Evolutionary conservation across 2,888 invertebrate genomes (phyloP), one percentile per base, ranked within the genome.

Genomic region (Phaedon cochleariae): DNA sequence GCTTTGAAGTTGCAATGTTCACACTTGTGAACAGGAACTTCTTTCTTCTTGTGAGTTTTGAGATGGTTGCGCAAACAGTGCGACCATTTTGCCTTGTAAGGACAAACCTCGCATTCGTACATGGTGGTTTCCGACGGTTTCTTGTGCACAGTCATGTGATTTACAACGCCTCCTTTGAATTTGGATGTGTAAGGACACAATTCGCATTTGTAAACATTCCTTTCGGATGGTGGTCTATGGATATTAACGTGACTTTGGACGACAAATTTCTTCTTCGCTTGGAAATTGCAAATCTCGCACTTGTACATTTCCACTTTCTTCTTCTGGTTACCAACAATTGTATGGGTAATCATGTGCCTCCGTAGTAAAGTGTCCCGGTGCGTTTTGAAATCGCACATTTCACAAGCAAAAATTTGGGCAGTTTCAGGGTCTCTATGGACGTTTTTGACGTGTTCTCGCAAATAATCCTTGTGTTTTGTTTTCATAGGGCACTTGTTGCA

Each of bases 51-150:
- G 20, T 54, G 54, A 5, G 31, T 12, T 29, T 31, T 53, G 15
- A 53, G 18, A 20, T 54, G 54, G n/a, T 54, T 54, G 18, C 54
- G 34, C 12, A 54, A 21, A 20, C 54, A 37, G n/a, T 54, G 54
- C 7, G 34, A 7, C 54, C 54, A 37, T 34, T 54, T 54, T n/a
- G 54, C 3, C 37, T 54, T 21, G 34, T 37, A 54, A 5, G 54
- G 9, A 15, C 54, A 54, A 10, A 54, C 18, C 22, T 54, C 54
- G n/a, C 54, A 54, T 34, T 54, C n/a, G 37, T 37, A 54, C 18
- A 54, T 3, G 21, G 37, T 10, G 4, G 37, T 54, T 34, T 54
- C 54, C 9, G 54, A 54, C 10, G 20, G n/a, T 9, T 29, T 54
- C 15, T 37, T 54, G 37, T 54, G 54, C 1, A 4, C 12, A 20